These are phyloP conservation scores for Probaryconus sp. DNA, from an alignment of 1,140 invertebrate species.

Conservation along the genomic window DNA sequence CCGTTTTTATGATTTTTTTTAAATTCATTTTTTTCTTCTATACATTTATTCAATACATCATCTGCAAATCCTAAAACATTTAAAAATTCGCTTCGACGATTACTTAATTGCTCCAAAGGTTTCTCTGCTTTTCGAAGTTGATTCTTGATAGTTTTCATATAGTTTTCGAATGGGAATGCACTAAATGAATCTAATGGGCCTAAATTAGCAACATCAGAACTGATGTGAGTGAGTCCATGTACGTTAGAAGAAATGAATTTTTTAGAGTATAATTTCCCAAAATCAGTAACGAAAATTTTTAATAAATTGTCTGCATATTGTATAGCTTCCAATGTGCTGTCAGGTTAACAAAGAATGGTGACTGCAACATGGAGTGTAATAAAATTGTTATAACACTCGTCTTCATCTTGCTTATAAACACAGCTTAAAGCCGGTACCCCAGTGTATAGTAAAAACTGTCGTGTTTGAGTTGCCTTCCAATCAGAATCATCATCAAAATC, in stretches of 20 bases:
- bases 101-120: conserved; percentile 5
- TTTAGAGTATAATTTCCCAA: background rate
- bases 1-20: background rate
- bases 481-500: background rate
- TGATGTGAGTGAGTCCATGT: conserved; percentile 31
- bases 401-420: conserved; percentile 16
- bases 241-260: conserved; percentile 14
- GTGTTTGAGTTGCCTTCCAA: conserved; percentile 28
- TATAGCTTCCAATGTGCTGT: conserved; percentile 10
- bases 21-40: conserved; percentile 7
- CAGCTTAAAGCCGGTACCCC: conserved; percentile 2
- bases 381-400: background rate
- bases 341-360: conserved; percentile 5
- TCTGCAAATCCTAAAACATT: conserved; percentile 3
- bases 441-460: conserved; percentile 21
- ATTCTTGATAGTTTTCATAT: conserved; percentile 7
- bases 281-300: background rate
- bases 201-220: conserved; percentile 26
- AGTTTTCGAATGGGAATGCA: conserved; percentile 46
- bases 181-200: conserved; percentile 36
- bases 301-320: conserved; percentile 1
- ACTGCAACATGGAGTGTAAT: conserved; percentile 15
- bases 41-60: conserved; percentile 4
- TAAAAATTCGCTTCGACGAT: conserved; percentile 1
- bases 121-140: conserved; percentile 2